Evolutionary conservation across 2,797 vertebrate species (phyloP).

Genomic region (Chelon labrosus): DNA sequence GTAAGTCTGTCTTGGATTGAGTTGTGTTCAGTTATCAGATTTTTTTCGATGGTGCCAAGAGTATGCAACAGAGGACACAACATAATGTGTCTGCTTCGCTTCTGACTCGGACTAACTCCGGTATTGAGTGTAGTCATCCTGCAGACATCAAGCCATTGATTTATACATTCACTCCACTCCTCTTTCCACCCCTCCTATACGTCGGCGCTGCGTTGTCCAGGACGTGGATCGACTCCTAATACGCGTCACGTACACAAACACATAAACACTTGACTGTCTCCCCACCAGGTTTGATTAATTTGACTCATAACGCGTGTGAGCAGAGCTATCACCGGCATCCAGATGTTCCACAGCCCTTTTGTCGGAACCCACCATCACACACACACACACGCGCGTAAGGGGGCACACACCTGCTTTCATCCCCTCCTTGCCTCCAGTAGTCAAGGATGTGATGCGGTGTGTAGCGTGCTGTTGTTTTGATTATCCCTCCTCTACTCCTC

Average conservation of each 20-base stretch:
- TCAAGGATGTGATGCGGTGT: slow-evolving; percentile 62
- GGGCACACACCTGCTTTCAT: slow-evolving; percentile 67
- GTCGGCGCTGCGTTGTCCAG: slow-evolving; percentile 62
- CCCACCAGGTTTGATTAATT: slow-evolving; percentile 84
- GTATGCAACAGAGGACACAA: slow-evolving; percentile 42
- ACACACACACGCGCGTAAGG: slow-evolving; percentile 13
- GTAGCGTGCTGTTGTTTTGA: slow-evolving; percentile 62
- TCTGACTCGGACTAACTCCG: slow-evolving; percentile 51
- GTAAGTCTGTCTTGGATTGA: not conserved
- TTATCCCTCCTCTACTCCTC: slow-evolving; percentile 60
- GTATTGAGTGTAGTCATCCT: slow-evolving; percentile 67
- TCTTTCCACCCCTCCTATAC: slow-evolving; percentile 59
- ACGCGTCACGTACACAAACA: slow-evolving; percentile 56
- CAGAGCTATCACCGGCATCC: slow-evolving; percentile 81
- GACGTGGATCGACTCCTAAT: slow-evolving; percentile 77
- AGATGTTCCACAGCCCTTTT: slow-evolving; percentile 83
- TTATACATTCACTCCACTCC: slow-evolving; percentile 61
- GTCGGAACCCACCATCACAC: slow-evolving; percentile 51
- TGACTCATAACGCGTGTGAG: slow-evolving; percentile 76
- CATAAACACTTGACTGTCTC: slow-evolving; percentile 62
- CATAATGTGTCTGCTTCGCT: slow-evolving; percentile 58
- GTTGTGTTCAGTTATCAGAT: slow-evolving; percentile 21
- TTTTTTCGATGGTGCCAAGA: slow-evolving; percentile 25
- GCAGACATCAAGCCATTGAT: slow-evolving; percentile 70
- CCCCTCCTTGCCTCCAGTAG: slow-evolving; percentile 46